Conservation (phyloP, 2,888 invertebrate genomes). For the Noctua pronuba region DNA sequence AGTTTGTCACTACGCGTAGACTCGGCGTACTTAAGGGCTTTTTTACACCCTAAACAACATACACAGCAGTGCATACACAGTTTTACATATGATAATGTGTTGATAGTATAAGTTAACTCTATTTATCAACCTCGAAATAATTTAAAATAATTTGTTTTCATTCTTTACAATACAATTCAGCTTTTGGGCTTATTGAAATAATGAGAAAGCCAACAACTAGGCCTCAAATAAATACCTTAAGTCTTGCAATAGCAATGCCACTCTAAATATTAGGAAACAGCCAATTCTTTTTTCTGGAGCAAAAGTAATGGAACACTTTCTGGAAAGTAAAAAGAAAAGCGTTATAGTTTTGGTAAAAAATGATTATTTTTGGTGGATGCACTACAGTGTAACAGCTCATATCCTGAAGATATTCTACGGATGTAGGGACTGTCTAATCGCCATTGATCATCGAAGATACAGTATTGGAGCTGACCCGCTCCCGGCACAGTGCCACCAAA, state of each 20-base stretch:
- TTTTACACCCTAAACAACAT: constrained; percentile 8
- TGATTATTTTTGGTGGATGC: background rate
- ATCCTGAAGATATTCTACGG: background rate
- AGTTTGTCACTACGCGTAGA: background rate
- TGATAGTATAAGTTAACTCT: background rate
- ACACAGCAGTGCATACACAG: constrained; percentile 12
- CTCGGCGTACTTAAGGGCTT: background rate
- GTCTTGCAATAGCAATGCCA: constrained; percentile 75
- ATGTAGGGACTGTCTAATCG: background rate
- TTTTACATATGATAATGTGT: constrained; percentile 19
- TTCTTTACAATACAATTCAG: constrained; percentile 52
- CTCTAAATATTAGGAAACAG: constrained; percentile 69
- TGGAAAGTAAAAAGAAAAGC: constrained; percentile 62
- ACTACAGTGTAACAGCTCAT: background rate
- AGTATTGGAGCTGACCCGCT: background rate
- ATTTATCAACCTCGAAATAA: constrained; percentile 6
- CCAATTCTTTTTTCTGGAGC: constrained; percentile 65
- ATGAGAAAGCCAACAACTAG: constrained; percentile 52
- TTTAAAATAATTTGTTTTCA: constrained; percentile 39
- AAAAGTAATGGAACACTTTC: constrained; percentile 66
- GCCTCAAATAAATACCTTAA: constrained; percentile 62
- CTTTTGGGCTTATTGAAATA: constrained; percentile 47
- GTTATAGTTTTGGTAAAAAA: background rate
- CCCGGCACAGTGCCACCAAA: too few species aligned
- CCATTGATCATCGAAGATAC: background rate